Percentiles rank a stretch among this genome's conserved stretches.
Conservation (phyloP, 2,888 invertebrate genomes). For the Leucophenga montana region DNA sequence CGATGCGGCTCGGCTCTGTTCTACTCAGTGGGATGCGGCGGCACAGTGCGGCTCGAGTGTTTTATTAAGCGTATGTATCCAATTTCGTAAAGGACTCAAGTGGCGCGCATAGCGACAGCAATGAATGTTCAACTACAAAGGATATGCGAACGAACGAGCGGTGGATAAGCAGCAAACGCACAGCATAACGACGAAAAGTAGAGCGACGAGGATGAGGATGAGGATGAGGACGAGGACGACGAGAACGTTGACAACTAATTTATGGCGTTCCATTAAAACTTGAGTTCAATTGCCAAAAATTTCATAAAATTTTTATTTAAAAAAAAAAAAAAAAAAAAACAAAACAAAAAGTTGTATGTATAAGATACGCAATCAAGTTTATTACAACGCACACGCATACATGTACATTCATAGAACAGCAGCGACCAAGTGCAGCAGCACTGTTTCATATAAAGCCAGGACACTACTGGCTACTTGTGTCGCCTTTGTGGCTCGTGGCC, state of each 20-base stretch:
- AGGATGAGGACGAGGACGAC: not conserved
- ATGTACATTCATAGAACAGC: conserved; percentile 16
- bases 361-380: conserved; percentile 65
- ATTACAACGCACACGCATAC: conserved; percentile 46
- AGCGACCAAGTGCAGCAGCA: not conserved
- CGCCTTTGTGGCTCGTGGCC: conserved; percentile 26
- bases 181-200: not conserved
- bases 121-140: too few relatives aligned
- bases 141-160: not conserved
- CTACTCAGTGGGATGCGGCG: too few relatives aligned
- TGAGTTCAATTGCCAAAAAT: conserved; percentile 66
- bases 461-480: conserved; percentile 27
- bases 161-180: conserved; percentile 3
- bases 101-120: conserved; percentile 44
- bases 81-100: conserved; percentile 60
- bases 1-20: conserved; percentile 33
- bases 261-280: conserved; percentile 66
- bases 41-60: conserved; percentile 51
- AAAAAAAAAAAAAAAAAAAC: conserved; percentile 44
- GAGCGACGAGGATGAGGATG: not conserved
- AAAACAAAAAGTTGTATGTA: conserved; percentile 32
- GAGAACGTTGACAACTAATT: conserved; percentile 49
- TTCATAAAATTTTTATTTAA: conserved; percentile 65
- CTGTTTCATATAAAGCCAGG: not conserved
- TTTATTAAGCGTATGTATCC: conserved; percentile 66